Evolutionary conservation across 2,888 invertebrate species (phyloP), one percentile per base, ranked within the genome.

Genomic region (Marronus borbonicus): DNA sequence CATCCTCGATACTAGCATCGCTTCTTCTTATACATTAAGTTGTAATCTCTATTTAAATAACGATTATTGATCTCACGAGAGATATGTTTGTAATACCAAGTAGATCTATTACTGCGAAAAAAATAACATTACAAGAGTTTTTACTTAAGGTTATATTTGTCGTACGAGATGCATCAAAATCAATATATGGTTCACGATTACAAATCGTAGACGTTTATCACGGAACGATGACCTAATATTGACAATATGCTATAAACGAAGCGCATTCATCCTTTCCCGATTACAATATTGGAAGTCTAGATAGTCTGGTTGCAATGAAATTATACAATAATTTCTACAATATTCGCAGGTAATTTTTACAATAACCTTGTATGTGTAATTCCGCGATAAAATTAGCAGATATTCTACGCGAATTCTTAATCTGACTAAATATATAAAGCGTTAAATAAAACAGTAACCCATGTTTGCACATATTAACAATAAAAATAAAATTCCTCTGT

Each of bases 1-100:
- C 58, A n/a, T 72, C 17, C 58, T 55, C 14, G 58, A 58, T 72
- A 68, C 50, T 12, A 20, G n/a, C 17, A 58, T 60, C 58, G 28
- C 72, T 72, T 24, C 55, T 58, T 58, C 55, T 58, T 58, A 58
- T 39, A 39, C 72, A 49, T 66, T 72, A 20, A 55, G 20, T 58
- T 36, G 72, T 36, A 72, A 72, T 72, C 72, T 58, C 58, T 72
- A 72, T 58, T 72, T 72, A 72, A 72, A 72, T 72, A 72, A 58
- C 14, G 36, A 58, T 72, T 58, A 72, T 60, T 58, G 72, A 72
- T 72, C 50, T 58, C 20, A 28, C 14, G 39, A 50, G 50, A 68
- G 72, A 72, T 72, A 72, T 58, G 72, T 36, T 31, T 58, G 58
- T 58, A 72, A 36, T 72, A 66, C 20, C 49, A 49, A 66, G 66